A percentile compares a stretch with the other conserved stretches of the same genome.
These are phyloP conservation scores for Neosalanx taihuensis DNA, from an alignment of 2,797 vertebrate genomes.

Conservation along the genomic window DNA sequence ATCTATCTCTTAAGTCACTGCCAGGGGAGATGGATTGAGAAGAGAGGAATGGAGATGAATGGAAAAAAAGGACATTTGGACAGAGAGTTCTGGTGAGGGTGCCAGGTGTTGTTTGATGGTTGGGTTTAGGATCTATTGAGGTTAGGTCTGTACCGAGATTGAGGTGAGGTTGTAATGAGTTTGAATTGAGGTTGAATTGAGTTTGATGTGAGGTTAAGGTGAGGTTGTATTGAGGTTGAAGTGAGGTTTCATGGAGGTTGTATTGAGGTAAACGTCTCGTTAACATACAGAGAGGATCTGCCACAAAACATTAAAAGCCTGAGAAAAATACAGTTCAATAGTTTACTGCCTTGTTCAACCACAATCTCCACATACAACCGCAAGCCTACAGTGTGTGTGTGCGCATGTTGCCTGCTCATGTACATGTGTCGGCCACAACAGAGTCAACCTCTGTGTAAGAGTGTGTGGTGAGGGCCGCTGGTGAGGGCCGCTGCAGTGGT, in stretches of 20 bases:
- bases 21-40: constrained; percentile 22
- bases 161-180: background rate
- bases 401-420: constrained; percentile 13
- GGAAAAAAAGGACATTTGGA: constrained; percentile 16
- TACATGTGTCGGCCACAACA: constrained; percentile 28
- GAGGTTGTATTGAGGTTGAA: background rate
- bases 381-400: background rate
- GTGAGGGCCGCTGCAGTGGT: constrained; percentile 34
- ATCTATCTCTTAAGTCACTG: background rate
- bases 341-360: background rate
- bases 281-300: constrained; percentile 6
- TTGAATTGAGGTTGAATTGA: background rate
- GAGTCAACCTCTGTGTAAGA: constrained; percentile 38
- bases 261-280: background rate
- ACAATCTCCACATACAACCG: background rate
- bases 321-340: constrained; percentile 4
- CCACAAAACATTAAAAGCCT: background rate
- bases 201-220: background rate
- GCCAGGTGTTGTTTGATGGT: background rate
- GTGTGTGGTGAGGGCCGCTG: background rate
- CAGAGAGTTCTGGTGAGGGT: background rate
- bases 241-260: background rate
- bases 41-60: constrained; percentile 34
- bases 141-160: too few relatives aligned
- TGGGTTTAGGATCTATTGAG: background rate